Base-by-base conservation (phyloP, 2,113 vertebrate species). In the Psittacara wagleri region DNA sequence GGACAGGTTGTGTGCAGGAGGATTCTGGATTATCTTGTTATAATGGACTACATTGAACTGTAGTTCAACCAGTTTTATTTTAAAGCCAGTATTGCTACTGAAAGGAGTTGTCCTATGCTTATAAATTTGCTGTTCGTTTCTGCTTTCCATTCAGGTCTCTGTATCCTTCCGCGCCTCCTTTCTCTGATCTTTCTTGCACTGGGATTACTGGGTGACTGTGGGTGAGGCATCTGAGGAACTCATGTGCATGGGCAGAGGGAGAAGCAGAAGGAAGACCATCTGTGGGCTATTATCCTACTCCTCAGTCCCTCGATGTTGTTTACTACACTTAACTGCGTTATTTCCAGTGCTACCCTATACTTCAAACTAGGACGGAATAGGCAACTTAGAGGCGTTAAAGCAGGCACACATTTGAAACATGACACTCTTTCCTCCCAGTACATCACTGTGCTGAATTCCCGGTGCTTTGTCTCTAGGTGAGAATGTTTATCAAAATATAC, bases 161-260 rank as follows among this genome's bases (percentile, higher is more conserved):
- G 0, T 49, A 54, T 84, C 51, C 55, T 78, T 78, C 29, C 73
- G 68, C 27, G 48, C 63, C 43, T 90, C 57, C 67, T 92, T 77
- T 91, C 69, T 57, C 55, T 91, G 81, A 78, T 86, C 92, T 55
- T 92, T 44, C 54, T 81, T 92, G 74, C 16, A 0, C 33, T 55
- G 86, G 88, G 76, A 90, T 93, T 95, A 91, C 41, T 61, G 76
- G 48, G 88, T 92, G 86, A 54, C 79, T 63, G n/a, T 72, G 44
- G 79, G 59, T 88, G 73, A 92, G 64, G 41, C 72, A 54, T 55
- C 37, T 54, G 92, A 86, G 79, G 25, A 88, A 43, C 51, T 93
- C 11, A 2, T 46, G 48, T 61, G 6, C 29, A 20, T 24, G 17
- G 52, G 48, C 1, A 1, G 16, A 11, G 18, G 8, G 4, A 10